phyloP scores from a whole-genome alignment of 2,797 vertebrate genomes.

The Helicolenus hilgendorfi region DNA sequence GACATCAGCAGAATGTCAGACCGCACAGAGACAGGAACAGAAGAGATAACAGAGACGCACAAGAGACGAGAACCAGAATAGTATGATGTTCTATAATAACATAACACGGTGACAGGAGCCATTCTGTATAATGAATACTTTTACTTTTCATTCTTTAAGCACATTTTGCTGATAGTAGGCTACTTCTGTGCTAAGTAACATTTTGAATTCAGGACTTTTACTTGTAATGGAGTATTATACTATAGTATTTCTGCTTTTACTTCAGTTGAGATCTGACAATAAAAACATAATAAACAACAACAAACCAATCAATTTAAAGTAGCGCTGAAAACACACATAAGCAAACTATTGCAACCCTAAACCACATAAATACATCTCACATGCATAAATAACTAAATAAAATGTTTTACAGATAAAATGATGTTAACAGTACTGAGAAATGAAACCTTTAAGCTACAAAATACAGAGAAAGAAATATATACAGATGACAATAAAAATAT shows the following conservation, averaged over 20 bases:
- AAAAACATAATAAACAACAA: not conserved
- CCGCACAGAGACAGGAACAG: not conserved
- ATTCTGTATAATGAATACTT: not conserved
- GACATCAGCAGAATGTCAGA: constrained; percentile 5
- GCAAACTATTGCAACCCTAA: not conserved
- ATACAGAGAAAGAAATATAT: too few relatives aligned
- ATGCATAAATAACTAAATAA: not conserved
- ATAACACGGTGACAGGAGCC: not conserved
- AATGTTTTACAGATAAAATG: not conserved
- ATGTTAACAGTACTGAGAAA: not conserved
- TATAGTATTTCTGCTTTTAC: not conserved
- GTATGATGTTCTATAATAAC: not conserved
- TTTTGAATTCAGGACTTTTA: not conserved
- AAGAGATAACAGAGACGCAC: not conserved
- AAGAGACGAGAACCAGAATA: not conserved
- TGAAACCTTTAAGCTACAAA: not conserved
- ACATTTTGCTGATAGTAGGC: not conserved
- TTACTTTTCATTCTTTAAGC: not conserved
- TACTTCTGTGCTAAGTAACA: too few relatives aligned
- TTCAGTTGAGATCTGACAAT: not conserved
- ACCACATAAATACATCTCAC: not conserved
- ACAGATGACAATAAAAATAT: not conserved
- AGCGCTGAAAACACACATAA: too few relatives aligned
- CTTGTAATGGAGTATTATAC: not conserved
- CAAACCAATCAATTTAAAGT: not conserved